Percentiles rank a stretch among this genome's conserved stretches.
These are phyloP conservation scores for Lepidonotus clava DNA, from an alignment of 2,888 invertebrate genomes.

Conservation along the genomic window DNA sequence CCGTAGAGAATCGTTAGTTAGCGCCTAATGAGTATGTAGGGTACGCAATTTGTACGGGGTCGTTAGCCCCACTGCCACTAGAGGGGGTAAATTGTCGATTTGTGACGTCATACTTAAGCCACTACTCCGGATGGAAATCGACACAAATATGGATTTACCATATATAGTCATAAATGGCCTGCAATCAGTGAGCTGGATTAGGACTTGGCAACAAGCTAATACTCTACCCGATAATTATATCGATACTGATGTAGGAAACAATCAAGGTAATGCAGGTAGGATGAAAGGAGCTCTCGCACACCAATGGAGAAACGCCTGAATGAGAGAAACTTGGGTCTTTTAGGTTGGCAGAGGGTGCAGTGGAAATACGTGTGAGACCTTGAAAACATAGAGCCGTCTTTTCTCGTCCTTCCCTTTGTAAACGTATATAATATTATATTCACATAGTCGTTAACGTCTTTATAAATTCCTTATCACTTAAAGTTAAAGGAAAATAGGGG, in stretches of 20 bases:
- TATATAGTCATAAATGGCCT: neutral
- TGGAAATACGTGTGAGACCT: too few species aligned
- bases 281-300: too few species aligned
- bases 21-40: neutral
- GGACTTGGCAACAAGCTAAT: neutral
- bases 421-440: too few species aligned
- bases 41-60: neutral
- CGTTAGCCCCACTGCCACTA: neutral
- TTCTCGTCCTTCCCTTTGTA: too few species aligned
- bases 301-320: too few species aligned
- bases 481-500: too few species aligned
- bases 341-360: too few species aligned
- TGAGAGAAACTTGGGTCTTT: too few species aligned
- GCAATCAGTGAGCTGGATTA: neutral
- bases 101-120: neutral
- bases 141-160: constrained; percentile 4
- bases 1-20: neutral
- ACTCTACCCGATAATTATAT: neutral
- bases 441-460: too few species aligned
- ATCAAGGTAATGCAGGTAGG: too few species aligned
- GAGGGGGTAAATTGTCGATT: neutral
- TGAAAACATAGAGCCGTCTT: too few species aligned
- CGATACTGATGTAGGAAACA: constrained; percentile 4
- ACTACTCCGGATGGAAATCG: neutral
- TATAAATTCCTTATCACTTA: too few species aligned